Percentiles rank a stretch among this genome's conserved stretches.
phyloP scores from a whole-genome alignment of 2,113 vertebrate genomes.

The Oreochromis tanganicae region DNA sequence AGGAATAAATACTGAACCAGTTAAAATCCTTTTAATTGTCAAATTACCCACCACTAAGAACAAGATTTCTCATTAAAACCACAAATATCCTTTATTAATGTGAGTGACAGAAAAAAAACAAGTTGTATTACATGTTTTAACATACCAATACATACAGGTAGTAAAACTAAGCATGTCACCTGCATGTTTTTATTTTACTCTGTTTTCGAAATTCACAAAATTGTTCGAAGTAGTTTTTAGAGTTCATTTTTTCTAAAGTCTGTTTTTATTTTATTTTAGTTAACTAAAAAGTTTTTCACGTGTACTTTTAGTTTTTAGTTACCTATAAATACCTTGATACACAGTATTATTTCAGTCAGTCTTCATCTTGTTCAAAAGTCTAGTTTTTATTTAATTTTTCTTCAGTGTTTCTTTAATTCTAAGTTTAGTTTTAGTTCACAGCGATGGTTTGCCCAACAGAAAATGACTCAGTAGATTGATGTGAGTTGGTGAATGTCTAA shows the following conservation, averaged over 20 bases:
- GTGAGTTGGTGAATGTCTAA: not conserved
- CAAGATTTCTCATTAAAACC: fast-evolving
- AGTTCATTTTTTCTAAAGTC: not conserved
- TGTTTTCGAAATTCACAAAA: fast-evolving
- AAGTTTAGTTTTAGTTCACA: not conserved
- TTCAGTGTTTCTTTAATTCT: not conserved
- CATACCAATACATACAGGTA: fast-evolving
- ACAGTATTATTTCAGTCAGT: not conserved
- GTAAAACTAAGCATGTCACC: not conserved
- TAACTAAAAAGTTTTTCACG: not conserved
- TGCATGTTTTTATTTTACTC: not conserved
- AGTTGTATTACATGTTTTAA: not conserved
- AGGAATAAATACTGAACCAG: not conserved
- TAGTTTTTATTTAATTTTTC: not conserved
- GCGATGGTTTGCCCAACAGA: not conserved
- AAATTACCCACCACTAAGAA: not conserved
- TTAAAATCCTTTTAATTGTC: not conserved
- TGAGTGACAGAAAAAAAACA: not conserved
- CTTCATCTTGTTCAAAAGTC: not conserved
- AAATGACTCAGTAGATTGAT: not conserved
- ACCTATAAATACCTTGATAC: not conserved
- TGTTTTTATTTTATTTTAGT: not conserved
- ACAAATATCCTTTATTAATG: not conserved
- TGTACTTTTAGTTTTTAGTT: not conserved
- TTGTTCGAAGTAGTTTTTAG: not conserved